These are phyloP conservation scores for Thermophis baileyi DNA, from an alignment of 2,113 vertebrate species.

Conservation along the genomic window DNA sequence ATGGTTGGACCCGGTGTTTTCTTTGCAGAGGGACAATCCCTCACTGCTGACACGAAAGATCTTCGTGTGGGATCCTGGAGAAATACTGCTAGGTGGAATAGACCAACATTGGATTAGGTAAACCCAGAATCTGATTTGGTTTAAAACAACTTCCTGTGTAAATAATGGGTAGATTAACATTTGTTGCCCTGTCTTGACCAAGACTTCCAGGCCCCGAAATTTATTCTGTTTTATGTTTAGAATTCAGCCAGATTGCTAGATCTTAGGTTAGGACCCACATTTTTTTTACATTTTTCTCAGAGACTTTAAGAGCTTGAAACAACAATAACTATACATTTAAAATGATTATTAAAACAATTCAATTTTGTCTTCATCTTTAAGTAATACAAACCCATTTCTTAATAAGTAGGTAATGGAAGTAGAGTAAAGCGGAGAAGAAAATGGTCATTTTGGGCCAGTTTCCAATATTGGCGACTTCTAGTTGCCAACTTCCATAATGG, in stretches of 20 bases:
- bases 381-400: neutral
- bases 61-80: neutral
- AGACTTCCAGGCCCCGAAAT: neutral
- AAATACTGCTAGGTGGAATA: neutral
- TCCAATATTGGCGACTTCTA: neutral
- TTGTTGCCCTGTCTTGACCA: neutral
- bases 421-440: neutral
- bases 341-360: neutral
- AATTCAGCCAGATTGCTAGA: neutral
- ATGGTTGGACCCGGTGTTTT: neutral
- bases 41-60: neutral
- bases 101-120: neutral
- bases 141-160: neutral
- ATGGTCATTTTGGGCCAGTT: neutral
- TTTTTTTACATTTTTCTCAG: neutral
- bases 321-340: neutral
- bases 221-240: neutral
- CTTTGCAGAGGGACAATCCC: neutral
- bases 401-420: neutral
- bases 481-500: neutral
- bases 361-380: neutral
- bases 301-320: neutral
- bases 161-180: neutral
- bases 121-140: neutral
- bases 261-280: neutral